Percentiles rank a stretch among this genome's conserved stretches.
phyloP scores from a whole-genome alignment of 2,797 vertebrate species.

The Falco peregrinus region DNA sequence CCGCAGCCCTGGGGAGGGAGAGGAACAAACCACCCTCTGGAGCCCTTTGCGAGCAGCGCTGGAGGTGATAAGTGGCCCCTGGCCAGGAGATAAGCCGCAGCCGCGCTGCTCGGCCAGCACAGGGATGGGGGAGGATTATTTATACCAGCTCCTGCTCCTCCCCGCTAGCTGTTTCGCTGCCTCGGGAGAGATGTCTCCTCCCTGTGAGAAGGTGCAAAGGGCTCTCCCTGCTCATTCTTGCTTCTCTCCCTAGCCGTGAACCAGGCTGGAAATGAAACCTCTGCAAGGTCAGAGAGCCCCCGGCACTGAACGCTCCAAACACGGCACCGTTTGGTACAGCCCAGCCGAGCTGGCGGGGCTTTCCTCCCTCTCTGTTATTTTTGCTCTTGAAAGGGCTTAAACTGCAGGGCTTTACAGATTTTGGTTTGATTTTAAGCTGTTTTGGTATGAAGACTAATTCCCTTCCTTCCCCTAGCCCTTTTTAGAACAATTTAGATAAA shows the following conservation, averaged over 20 bases:
- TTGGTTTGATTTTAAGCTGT: conserved; percentile 14
- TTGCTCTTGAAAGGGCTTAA: conserved; percentile 4
- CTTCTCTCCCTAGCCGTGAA: neutral
- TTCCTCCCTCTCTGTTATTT: neutral
- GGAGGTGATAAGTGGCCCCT: neutral
- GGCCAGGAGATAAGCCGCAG: conserved; percentile 53
- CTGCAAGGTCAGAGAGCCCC: neutral
- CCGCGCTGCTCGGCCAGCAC: neutral
- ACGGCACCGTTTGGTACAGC: neutral
- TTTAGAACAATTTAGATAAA: neutral
- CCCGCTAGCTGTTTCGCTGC: neutral
- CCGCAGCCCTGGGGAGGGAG: fast-evolving
- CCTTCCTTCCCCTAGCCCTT: neutral
- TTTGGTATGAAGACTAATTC: conserved; percentile 15
- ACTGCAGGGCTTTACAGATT: conserved; percentile 18
- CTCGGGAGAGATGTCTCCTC: neutral
- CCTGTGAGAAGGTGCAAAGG: neutral
- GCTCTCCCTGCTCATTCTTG: neutral
- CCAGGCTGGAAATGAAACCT: neutral
- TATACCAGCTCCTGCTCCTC: conserved; percentile 17
- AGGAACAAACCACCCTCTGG: neutral
- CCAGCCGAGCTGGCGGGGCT: fast-evolving
- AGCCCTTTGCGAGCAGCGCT: neutral
- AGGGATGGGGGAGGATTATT: conserved; percentile 10
- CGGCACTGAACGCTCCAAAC: neutral